Evolutionary conservation across 1,140 invertebrate species (phyloP).

Genomic region (Papilio machaon): DNA sequence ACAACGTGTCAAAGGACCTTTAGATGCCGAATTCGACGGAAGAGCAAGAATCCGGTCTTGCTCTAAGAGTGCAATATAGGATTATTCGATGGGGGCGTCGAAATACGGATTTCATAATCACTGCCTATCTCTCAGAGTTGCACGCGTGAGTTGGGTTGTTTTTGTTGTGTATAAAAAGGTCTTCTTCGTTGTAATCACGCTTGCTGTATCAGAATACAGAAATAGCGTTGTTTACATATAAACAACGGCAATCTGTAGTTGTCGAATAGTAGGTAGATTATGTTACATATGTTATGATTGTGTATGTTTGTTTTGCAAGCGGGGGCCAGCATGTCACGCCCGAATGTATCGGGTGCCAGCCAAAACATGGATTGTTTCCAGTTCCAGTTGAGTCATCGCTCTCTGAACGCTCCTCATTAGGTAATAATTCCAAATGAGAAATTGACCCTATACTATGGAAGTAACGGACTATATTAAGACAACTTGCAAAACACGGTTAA

Average conservation of each 20-base stretch:
- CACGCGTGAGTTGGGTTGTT: no score
- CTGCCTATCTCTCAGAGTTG: no score
- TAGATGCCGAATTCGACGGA: no score
- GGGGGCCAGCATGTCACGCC: background rate
- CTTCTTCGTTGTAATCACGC: background rate
- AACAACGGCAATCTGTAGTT: constrained; percentile 13
- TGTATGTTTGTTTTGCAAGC: constrained; percentile 25
- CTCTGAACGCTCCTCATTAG: constrained; percentile 6
- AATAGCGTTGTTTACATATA: constrained; percentile 14
- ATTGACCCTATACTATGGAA: background rate
- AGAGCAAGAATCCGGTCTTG: no score
- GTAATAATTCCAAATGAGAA: background rate
- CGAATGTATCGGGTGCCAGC: constrained; percentile 24
- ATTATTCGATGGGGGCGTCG: no score
- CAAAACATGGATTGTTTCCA: constrained; percentile 31
- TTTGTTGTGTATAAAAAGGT: background rate
- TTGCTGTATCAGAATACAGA: background rate
- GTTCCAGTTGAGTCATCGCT: constrained; percentile 5
- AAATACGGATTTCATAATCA: no score
- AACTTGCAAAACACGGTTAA: background rate
- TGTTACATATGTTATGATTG: constrained; percentile 25
- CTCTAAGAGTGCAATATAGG: no score
- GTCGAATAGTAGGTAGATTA: constrained; percentile 11
- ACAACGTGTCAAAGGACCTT: no score
- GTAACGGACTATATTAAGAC: no score